These are phyloP conservation scores for Heliconius eleuchia DNA, from an alignment of 1,140 invertebrate genomes.

Conservation along the genomic window DNA sequence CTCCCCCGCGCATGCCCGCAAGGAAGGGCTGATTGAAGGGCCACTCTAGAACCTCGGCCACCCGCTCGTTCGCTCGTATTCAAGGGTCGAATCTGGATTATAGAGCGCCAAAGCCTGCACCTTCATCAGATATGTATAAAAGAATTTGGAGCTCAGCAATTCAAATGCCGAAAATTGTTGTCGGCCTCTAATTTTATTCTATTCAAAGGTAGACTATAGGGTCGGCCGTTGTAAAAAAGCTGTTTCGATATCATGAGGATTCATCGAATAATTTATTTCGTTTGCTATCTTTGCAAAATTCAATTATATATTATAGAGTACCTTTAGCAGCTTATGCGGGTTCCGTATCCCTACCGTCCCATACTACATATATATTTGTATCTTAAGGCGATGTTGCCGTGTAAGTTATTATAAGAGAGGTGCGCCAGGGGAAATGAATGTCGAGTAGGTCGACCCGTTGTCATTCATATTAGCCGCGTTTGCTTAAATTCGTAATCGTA, in stretches of 20 bases:
- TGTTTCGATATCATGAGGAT: constrained; percentile 28
- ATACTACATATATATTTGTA: constrained; percentile 55
- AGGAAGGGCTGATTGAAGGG: constrained; percentile 79
- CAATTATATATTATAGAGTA: constrained; percentile 41
- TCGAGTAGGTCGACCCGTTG: constrained; percentile 77
- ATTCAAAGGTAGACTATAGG: constrained; percentile 50
- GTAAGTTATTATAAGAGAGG: constrained; percentile 81
- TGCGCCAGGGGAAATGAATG: constrained; percentile 80
- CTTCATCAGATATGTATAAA: constrained; percentile 79
- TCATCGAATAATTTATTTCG: constrained; percentile 37
- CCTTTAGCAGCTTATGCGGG: constrained; percentile 40
- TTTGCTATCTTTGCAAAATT: constrained; percentile 41
- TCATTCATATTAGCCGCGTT: constrained; percentile 80
- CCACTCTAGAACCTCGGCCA: constrained; percentile 78
- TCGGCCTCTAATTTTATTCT: constrained; percentile 58
- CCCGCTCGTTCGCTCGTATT: constrained; percentile 78
- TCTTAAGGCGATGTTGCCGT: constrained; percentile 72
- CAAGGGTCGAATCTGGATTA: constrained; percentile 79
- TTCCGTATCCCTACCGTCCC: constrained; percentile 52
- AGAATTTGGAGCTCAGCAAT: constrained; percentile 67
- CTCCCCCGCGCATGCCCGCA: constrained; percentile 64
- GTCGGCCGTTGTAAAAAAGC: constrained; percentile 26
- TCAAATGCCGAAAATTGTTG: constrained; percentile 69
- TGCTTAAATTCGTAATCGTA: constrained; percentile 79
- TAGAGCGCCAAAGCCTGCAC: constrained; percentile 76